These are phyloP conservation scores for Choloepus didactylus DNA, from an alignment of 2,797 vertebrate species.

Conservation along the genomic window DNA sequence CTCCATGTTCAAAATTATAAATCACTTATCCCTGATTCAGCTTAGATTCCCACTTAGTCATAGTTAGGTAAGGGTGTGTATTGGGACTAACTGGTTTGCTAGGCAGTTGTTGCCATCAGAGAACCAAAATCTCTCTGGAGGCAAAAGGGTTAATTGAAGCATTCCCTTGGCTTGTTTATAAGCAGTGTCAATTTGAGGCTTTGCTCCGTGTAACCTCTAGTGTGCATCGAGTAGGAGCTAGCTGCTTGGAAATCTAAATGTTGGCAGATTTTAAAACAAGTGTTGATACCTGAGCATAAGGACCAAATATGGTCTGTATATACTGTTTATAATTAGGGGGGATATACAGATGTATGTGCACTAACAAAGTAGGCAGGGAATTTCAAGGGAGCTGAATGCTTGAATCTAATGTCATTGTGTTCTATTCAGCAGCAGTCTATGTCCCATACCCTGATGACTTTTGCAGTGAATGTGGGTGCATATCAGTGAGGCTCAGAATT, in stretches of 20 bases:
- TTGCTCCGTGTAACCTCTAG: background rate
- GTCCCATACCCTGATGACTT: background rate
- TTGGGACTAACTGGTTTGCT: background rate
- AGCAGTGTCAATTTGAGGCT: background rate
- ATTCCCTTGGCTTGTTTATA: background rate
- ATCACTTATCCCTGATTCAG: background rate
- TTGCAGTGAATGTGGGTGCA: background rate
- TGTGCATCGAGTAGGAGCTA: background rate
- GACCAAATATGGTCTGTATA: background rate
- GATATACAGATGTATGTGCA: background rate
- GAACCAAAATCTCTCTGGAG: background rate
- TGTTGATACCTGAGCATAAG: background rate
- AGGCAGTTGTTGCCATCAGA: background rate
- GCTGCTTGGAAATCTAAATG: background rate
- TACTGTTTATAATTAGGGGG: background rate
- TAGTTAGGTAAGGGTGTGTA: background rate
- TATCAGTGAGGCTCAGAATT: background rate
- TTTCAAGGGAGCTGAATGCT: background rate
- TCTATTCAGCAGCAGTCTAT: background rate
- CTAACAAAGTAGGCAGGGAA: background rate
- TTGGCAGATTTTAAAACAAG: slow-evolving; percentile 23
- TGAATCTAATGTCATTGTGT: background rate
- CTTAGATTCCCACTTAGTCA: background rate
- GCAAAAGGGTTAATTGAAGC: background rate
- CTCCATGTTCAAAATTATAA: background rate